Evolutionary conservation across 2,888 invertebrate species (phyloP), one percentile per base, ranked within the genome.

Genomic region (Lomographa bimaculata): DNA sequence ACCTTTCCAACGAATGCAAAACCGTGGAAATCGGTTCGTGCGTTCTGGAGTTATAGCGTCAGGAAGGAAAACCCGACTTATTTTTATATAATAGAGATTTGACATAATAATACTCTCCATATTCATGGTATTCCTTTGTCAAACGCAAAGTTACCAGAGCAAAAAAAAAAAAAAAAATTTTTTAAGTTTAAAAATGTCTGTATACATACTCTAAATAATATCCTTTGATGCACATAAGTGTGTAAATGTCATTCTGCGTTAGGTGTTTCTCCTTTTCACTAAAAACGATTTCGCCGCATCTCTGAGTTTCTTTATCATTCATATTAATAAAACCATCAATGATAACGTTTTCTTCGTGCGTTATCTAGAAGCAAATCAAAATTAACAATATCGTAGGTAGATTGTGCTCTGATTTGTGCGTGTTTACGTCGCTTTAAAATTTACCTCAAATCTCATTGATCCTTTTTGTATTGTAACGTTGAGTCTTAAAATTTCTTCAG

Each of bases 371-470:
- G 0, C 10, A 18, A 30, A n/a, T 33, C 0, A 8, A 5, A 24
- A 14, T 20, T 32, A 47, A n/a, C n/a, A n/a, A n/a, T n/a, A n/a
- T n/a, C n/a, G n/a, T n/a, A n/a, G n/a, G n/a, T n/a, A n/a, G n/a
- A n/a, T n/a, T n/a, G n/a, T n/a, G n/a, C n/a, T n/a, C n/a, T n/a
- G n/a, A n/a, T n/a, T n/a, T n/a, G n/a, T n/a, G n/a, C n/a, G n/a
- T n/a, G n/a, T n/a, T n/a, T n/a, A n/a, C n/a, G n/a, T n/a, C n/a
- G n/a, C n/a, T n/a, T n/a, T n/a, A n/a, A n/a, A 5, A 24, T 11
- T 21, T 32, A 48, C 49, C 39, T 49, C 39, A 20, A 49, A 52
- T 8, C 3, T 24, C 1, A 21, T 23, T 9, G 30, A 30, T 10
- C 21, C 44, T 19, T 14, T 27, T 7, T 46, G 37, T 25, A 52